These are phyloP conservation scores for Agrypnia vestita DNA, from an alignment of 1,140 invertebrate genomes.

Conservation along the genomic window DNA sequence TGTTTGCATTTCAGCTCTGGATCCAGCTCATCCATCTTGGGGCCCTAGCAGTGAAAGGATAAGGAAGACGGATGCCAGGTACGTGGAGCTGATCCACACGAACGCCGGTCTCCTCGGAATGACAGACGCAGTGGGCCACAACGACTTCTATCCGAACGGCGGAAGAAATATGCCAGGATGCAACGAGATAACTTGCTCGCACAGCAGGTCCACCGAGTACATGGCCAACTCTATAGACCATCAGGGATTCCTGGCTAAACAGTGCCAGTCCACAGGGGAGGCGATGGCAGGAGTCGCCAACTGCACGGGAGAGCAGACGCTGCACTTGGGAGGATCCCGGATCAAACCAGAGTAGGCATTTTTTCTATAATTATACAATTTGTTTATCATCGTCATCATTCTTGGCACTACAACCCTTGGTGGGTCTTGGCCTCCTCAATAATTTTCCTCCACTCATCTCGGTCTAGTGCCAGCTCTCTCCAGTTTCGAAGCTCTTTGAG, in stretches of 20 bases:
- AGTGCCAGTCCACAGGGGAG: conserved; percentile 63
- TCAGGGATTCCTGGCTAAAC: conserved; percentile 62
- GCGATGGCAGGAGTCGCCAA: conserved; percentile 42
- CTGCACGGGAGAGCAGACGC: conserved; percentile 7
- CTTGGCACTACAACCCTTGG: too few relatives aligned
- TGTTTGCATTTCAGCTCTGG: conserved; percentile 66
- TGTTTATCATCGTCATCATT: too few relatives aligned
- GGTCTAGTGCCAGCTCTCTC: too few relatives aligned
- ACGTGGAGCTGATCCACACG: conserved; percentile 83
- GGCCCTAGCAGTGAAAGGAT: conserved; percentile 67
- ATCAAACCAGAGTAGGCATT: conserved; percentile 40
- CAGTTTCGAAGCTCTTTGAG: too few relatives aligned
- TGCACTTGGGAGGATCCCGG: conserved; percentile 44
- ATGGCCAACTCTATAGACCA: conserved; percentile 62
- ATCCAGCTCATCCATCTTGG: conserved; percentile 73
- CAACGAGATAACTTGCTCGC: conserved; percentile 60
- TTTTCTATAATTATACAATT: too few relatives aligned
- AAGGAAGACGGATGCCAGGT: conserved; percentile 75
- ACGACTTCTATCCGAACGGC: conserved; percentile 75
- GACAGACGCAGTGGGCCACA: conserved; percentile 70
- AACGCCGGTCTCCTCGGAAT: conserved; percentile 73
- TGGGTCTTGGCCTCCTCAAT: too few relatives aligned
- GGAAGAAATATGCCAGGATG: conserved; percentile 71
- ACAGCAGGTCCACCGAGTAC: conserved; percentile 62
- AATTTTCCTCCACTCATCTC: too few relatives aligned